phyloP scores from a whole-genome alignment of 2,797 vertebrate genomes.

The Diceros bicornis region DNA sequence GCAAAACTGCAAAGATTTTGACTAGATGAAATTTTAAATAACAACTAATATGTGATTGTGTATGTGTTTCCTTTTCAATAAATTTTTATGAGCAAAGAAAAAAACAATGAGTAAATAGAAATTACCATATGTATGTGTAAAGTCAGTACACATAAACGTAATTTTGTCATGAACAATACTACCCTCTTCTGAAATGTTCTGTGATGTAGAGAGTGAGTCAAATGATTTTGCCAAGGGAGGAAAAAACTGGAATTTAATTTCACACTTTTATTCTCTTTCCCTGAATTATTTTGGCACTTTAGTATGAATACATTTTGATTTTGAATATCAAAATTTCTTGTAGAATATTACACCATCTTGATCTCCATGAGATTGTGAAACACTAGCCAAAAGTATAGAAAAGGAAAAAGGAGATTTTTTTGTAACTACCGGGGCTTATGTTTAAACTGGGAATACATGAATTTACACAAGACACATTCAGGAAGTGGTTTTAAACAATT shows the following conservation, averaged over 20 bases:
- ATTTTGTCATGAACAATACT: neutral
- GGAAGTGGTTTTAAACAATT: neutral
- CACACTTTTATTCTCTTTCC: neutral
- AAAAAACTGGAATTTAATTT: conserved; percentile 32
- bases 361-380: neutral
- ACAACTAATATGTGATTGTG: neutral
- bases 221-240: neutral
- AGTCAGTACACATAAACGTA: neutral
- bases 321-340: neutral
- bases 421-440: neutral
- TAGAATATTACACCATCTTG: neutral
- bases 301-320: neutral
- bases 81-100: neutral
- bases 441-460: neutral
- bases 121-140: neutral
- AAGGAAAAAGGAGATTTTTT: neutral
- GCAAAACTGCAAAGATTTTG: neutral
- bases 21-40: neutral
- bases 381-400: neutral
- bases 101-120: neutral
- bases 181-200: neutral
- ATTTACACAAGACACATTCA: neutral
- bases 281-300: neutral
- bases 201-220: neutral
- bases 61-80: neutral